Evolutionary conservation across 2,113 vertebrate species (phyloP), one percentile per base, ranked within the genome.

Genomic region (Arenaria interpres): DNA sequence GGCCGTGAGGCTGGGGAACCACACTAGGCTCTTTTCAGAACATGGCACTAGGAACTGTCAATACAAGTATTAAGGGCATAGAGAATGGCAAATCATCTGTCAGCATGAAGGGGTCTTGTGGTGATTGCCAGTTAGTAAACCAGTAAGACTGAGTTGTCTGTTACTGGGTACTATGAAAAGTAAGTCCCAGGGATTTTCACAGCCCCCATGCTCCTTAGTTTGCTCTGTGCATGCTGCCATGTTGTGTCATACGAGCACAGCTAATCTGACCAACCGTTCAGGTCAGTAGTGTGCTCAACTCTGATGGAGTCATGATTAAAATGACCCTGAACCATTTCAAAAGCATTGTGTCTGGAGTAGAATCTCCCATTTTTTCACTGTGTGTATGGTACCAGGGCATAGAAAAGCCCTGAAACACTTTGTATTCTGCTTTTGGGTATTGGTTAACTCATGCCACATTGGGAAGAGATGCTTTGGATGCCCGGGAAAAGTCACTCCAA

Each of bases 381-480:
- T 28, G 25, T 5, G 8, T 10, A 3, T 50, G n/a, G 20, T 66
- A n/a, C 10, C 14, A 14, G 57, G 68, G 43, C 48, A 5, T 0
- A 39, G 45, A 27, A 76, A 74, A 88, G 45, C 46, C 53, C 81
- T 16, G 28, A 48, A 33, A 20, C 0, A 2, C 18, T 4, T 9
- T 0, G 0, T 53, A 14, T 25, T 83, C 71, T 64, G 85, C 62
- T 74, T 48, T 77, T 35, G 28, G 8, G 7, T 27, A 7, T 22
- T 4, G 3, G 14, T 24, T 53, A 33, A 23, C 0, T 1, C 9
- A 1, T 0, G 3, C 16, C 46, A 39, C 20, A 0, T 86, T 79
- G 63, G 10, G 23, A 30, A 80, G 25, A 37, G 24, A 12, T 60
- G 37, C 50, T 79, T 75, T 82, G 35, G 24, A 35, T 6, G 19